These are phyloP conservation scores for Prolemur simus DNA, from an alignment of 2,113 vertebrate species.

Conservation along the genomic window DNA sequence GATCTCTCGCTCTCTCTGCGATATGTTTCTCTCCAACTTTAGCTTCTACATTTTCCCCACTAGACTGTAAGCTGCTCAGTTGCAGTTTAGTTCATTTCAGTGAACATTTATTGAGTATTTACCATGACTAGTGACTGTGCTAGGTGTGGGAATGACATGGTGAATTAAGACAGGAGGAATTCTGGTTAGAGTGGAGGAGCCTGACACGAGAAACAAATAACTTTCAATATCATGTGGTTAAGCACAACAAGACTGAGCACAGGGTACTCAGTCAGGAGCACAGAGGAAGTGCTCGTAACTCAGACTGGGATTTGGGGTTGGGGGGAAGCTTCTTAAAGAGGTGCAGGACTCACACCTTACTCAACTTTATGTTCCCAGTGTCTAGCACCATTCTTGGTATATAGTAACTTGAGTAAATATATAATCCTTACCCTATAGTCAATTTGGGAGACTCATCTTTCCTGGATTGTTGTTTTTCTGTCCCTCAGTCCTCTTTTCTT, in stretches of 20 bases:
- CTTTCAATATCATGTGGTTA: not conserved
- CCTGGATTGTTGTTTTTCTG: not conserved
- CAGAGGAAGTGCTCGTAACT: not conserved
- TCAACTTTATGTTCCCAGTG: not conserved
- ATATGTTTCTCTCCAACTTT: constrained; percentile 24
- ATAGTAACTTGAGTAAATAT: not conserved
- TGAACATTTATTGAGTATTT: constrained; percentile 43
- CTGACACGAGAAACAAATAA: not conserved
- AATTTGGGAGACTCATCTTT: constrained; percentile 1
- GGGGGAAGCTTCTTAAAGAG: not conserved
- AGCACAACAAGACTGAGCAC: not conserved
- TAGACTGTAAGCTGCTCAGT: not conserved
- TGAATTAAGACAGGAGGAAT: constrained; percentile 26
- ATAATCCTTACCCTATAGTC: not conserved
- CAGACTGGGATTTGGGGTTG: not conserved
- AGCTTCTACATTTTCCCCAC: not conserved
- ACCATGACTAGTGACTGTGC: not conserved
- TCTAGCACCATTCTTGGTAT: not conserved
- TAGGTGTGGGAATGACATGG: not conserved
- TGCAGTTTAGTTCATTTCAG: constrained; percentile 25
- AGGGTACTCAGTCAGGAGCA: not conserved
- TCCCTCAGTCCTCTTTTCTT: not conserved
- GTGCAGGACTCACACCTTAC: not conserved
- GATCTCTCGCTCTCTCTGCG: not conserved
- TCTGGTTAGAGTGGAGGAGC: not conserved